These are phyloP conservation scores for Gandaritis pyraliata DNA, from an alignment of 2,888 invertebrate species.

Conservation along the genomic window DNA sequence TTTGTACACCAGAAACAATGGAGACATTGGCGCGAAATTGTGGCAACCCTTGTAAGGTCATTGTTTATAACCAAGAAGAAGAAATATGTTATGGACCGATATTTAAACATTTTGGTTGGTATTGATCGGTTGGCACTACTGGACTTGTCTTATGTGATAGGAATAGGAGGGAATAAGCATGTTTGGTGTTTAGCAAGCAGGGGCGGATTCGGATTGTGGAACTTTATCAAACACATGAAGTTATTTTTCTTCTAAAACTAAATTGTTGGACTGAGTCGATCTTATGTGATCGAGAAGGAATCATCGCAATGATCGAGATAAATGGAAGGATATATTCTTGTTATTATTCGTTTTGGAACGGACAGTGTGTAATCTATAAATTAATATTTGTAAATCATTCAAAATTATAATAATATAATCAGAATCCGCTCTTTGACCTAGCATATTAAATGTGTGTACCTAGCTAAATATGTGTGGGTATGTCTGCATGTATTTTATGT, in stretches of 20 bases:
- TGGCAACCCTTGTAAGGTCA: no score
- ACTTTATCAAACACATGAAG: no score
- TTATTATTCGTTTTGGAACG: no score
- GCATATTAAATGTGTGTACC: constrained; percentile 40
- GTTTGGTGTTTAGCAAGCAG: constrained; percentile 15
- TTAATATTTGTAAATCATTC: no score
- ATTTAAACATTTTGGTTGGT: neutral
- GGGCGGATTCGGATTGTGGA: constrained; percentile 15
- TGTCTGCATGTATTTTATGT: constrained; percentile 61
- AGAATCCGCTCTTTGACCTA: constrained; percentile 18
- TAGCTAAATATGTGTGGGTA: constrained; percentile 45
- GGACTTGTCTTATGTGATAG: neutral
- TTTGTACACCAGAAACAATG: neutral
- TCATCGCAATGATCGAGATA: no score
- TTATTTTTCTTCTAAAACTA: no score
- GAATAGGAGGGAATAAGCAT: constrained; percentile 19
- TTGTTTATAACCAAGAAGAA: no score
- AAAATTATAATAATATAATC: neutral
- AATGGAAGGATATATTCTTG: no score
- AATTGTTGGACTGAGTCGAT: no score
- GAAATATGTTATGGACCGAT: neutral
- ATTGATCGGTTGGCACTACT: constrained; percentile 12
- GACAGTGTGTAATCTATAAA: no score
- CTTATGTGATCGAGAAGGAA: no score
- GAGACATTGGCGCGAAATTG: no score